Percentiles rank a stretch among this genome's conserved stretches.
Evolutionary conservation across 1,140 invertebrate species (phyloP).

Genomic region (Babylonia areolata): DNA sequence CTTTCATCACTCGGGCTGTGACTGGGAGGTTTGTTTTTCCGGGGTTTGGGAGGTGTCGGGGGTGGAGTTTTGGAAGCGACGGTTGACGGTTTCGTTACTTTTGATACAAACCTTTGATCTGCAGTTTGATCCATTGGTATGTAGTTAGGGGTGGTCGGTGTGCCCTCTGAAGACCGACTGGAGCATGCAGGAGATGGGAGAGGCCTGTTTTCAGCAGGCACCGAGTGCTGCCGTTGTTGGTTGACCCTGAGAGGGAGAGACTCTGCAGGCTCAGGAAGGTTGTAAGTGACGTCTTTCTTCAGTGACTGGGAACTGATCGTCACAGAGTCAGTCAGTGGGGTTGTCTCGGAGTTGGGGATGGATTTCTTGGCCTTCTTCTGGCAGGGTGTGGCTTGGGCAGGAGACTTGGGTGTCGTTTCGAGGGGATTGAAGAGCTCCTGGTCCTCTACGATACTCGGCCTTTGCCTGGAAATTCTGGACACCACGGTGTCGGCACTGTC

Average conservation of each 20-base stretch:
- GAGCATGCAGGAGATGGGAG: background rate
- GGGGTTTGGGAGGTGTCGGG: conserved; percentile 10
- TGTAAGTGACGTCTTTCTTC: conserved; percentile 20
- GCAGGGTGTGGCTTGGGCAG: background rate
- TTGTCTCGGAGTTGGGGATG: background rate
- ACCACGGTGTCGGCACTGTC: background rate
- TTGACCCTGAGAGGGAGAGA: background rate
- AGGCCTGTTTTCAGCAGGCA: background rate
- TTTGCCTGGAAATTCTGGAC: background rate
- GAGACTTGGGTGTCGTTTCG: background rate
- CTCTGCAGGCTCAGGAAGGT: background rate
- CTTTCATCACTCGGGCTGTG: background rate
- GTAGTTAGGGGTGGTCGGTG: background rate
- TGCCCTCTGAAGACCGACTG: too few relatives aligned
- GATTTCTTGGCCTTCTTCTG: background rate
- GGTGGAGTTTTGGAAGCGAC: background rate
- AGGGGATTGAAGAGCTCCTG: conserved; percentile 3
- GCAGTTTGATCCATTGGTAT: conserved; percentile 18
- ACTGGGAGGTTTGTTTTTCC: background rate
- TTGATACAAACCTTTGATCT: background rate
- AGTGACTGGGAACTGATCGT: background rate
- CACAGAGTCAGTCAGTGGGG: background rate
- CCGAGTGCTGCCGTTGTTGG: background rate
- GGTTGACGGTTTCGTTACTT: background rate
- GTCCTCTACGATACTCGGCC: conserved; percentile 24